Evolutionary conservation across 2,113 vertebrate genomes (phyloP).

Genomic region (Chaetodon trifascialis): DNA sequence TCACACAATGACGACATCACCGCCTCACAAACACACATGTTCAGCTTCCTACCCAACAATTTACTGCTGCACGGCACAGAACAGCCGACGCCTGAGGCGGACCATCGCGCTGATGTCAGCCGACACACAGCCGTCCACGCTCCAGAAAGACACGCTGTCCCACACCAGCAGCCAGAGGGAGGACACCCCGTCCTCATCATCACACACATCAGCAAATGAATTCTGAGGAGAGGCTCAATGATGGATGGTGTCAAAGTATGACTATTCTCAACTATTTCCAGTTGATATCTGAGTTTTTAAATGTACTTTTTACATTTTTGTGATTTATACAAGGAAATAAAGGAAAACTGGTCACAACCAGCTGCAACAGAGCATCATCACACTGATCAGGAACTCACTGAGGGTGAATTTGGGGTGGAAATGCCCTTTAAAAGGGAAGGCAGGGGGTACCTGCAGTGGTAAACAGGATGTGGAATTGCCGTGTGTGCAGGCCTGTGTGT

Average conservation of each 20-base stretch:
- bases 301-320: no score
- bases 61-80: constrained; percentile 12
- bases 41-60: constrained; percentile 33
- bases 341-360: neutral
- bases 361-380: no score
- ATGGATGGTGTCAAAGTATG: neutral
- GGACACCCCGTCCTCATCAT: neutral
- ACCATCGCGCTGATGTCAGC: constrained; percentile 33
- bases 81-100: constrained; percentile 35
- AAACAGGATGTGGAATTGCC: constrained; percentile 73
- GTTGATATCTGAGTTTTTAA: neutral
- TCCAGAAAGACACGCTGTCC: neutral
- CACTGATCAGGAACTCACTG: neutral
- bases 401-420: neutral
- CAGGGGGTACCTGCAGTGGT: constrained; percentile 63
- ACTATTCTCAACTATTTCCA: neutral
- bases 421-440: neutral
- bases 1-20: constrained; percentile 6
- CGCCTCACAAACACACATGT: constrained; percentile 20
- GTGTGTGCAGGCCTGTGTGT: constrained; percentile 27
- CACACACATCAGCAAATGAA: neutral
- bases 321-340: neutral
- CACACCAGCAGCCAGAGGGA: neutral
- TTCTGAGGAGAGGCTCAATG: neutral
- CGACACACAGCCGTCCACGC: neutral